phyloP scores from a whole-genome alignment of 2,888 invertebrate genomes.

The Hirudinaria manillensis region DNA sequence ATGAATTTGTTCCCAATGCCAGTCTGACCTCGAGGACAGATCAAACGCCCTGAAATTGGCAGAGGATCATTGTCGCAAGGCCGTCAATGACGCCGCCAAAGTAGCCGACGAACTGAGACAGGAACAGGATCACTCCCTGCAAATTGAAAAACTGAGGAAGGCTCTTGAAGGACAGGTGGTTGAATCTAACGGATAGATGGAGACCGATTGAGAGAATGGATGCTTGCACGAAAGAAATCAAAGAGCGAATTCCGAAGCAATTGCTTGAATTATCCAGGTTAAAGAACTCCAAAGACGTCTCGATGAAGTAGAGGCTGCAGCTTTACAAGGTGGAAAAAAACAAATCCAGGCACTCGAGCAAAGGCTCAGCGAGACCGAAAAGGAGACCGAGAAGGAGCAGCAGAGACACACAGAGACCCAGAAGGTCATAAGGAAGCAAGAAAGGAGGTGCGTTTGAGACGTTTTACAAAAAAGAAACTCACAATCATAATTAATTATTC shows the following conservation, averaged over 20 bases:
- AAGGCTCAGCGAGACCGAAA: constrained; percentile 54
- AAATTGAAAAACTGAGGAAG: constrained; percentile 96
- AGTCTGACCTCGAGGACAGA: constrained; percentile 30
- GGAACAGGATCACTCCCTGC: constrained; percentile 96
- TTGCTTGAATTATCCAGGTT: constrained; percentile 63
- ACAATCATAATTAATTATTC: neutral
- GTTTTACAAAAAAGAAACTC: neutral
- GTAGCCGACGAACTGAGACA: constrained; percentile 97
- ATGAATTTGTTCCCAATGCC: too few relatives aligned
- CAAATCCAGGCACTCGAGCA: constrained; percentile 91
- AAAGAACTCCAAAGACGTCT: constrained; percentile 88
- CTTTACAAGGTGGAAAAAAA: constrained; percentile 91
- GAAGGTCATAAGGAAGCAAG: constrained; percentile 32
- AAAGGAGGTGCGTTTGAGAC: constrained; percentile 20
- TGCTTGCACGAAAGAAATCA: neutral
- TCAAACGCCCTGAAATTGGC: constrained; percentile 16
- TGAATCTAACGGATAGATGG: neutral
- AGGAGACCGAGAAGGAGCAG: constrained; percentile 94
- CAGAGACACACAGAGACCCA: constrained; percentile 82
- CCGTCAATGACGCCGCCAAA: constrained; percentile 76
- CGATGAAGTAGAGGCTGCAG: constrained; percentile 93
- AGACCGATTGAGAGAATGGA: neutral
- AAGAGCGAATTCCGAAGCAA: neutral
- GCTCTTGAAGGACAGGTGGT: constrained; percentile 79
- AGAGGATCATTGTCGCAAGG: constrained; percentile 91